Conservation (phyloP, 1,140 invertebrate genomes). For the Lycorma delicatula region DNA sequence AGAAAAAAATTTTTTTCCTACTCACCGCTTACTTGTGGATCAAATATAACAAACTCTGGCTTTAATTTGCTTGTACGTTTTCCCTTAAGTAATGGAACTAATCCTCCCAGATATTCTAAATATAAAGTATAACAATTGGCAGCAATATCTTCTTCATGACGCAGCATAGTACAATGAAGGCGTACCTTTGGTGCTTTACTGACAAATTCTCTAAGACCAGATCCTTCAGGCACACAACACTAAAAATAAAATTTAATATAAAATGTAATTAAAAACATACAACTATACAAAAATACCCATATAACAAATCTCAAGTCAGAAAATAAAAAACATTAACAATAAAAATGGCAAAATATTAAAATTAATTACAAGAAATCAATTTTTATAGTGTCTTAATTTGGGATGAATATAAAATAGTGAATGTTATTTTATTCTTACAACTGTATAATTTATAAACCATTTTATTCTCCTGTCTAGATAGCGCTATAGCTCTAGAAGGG, state of each 20-base stretch:
- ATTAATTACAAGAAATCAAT: neutral
- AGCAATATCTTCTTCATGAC: constrained; percentile 70
- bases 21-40: constrained; percentile 75
- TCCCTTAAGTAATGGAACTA: constrained; percentile 92
- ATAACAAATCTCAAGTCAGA: no score
- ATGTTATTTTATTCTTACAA: no score
- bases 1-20: no score
- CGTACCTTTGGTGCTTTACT: constrained; percentile 80
- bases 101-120: constrained; percentile 89
- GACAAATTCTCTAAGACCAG: constrained; percentile 83
- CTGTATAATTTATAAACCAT: no score
- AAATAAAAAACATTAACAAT: no score
- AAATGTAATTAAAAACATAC: no score
- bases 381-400: no score
- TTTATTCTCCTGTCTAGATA: no score
- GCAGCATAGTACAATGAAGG: constrained; percentile 92
- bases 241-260: constrained; percentile 38
- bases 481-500: no score
- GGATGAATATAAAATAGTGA: no score
- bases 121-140: constrained; percentile 85
- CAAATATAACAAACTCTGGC: constrained; percentile 97
- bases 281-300: no score
- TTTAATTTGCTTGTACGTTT: constrained; percentile 92
- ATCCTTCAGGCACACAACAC: constrained; percentile 88
- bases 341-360: no score